Base-by-base conservation (phyloP, 2,888 invertebrate species). In the Chelonus formosanus region DNA sequence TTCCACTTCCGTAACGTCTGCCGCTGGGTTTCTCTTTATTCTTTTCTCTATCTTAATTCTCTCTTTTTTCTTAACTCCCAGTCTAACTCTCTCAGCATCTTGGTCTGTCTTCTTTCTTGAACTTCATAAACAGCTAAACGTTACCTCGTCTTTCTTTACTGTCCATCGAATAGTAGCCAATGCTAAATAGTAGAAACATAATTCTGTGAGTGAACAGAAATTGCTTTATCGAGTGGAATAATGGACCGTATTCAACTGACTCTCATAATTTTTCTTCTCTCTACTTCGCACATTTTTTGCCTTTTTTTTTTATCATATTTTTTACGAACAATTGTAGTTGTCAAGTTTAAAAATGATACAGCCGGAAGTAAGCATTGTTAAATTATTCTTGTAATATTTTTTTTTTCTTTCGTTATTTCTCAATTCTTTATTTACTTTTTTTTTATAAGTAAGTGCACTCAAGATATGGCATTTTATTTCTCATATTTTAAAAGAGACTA, bases 151-250 rank as follows among this genome's bases (percentile, higher is more conserved):
- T 57, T 34, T 44, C 8, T 45, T 45, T 45, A 7, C 58, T 34
- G n/a, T 34, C 7, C 8, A 45, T 47, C 36, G 35, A 43, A 48
- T 34, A 58, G 20, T 53, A 58, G 40, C 70, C 71, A 71, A 81
- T 81, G 80, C 81, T 82, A 82, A 82, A 78, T 77, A 81, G 78
- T 62, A 74, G 72, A 72, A 76, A 78, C 75, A 78, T 79, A 79
- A 78, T 78, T 79, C 68, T 75, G 75, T 76, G 76, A 80, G 80
- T 78, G 72, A 74, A 73, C 68, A 70, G 75, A 70, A 79, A 82
- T 82, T 76, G 82, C 77, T 82, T 82, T 82, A 82, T 82, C 80
- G 81, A 70, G 76, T 70, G 82, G 82, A 82, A 83, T 83, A 83
- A 82, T 81, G 81, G 79, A 68, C 69, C 73, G 78, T 75, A 80